phyloP scores from a whole-genome alignment of 1,140 invertebrate species.

The Drosophila lini region DNA sequence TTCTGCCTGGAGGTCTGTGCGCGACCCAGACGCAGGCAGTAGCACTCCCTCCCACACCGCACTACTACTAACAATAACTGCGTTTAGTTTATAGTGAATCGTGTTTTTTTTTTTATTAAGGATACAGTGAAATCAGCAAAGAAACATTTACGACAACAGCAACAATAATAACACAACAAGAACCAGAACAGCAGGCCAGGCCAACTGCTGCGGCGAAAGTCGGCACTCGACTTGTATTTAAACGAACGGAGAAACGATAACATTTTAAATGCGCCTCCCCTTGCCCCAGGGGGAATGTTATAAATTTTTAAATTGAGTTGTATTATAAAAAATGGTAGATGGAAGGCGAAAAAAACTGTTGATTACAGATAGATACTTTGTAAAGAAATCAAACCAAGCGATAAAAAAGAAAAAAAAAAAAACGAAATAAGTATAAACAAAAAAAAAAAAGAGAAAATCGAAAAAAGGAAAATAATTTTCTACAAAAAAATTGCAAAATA shows the following conservation, averaged over 20 bases:
- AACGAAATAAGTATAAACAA: conserved; percentile 36
- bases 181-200: conserved; percentile 34
- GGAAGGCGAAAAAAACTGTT: conserved; percentile 29
- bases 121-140: conserved; percentile 63
- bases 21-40: conserved; percentile 42
- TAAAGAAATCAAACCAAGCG: conserved; percentile 51
- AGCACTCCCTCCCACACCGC: conserved; percentile 8
- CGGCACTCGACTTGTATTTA: conserved; percentile 60
- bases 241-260: conserved; percentile 59
- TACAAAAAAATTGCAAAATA: conserved; percentile 64
- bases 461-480: conserved; percentile 68
- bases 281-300: conserved; percentile 50
- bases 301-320: conserved; percentile 76
- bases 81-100: conserved; percentile 71
- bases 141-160: conserved; percentile 13
- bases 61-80: conserved; percentile 54
- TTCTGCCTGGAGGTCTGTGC: conserved; percentile 59
- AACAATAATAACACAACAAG: conserved; percentile 20
- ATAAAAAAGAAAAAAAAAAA: conserved; percentile 14
- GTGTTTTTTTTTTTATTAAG: conserved; percentile 70
- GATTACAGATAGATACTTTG: conserved; percentile 38
- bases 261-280: conserved; percentile 68
- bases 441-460: conserved; percentile 41
- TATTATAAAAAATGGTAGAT: conserved; percentile 59
- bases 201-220: conserved; percentile 5